Evolutionary conservation across 2,888 invertebrate species (phyloP).

Genomic region (Tipula lateralis): DNA sequence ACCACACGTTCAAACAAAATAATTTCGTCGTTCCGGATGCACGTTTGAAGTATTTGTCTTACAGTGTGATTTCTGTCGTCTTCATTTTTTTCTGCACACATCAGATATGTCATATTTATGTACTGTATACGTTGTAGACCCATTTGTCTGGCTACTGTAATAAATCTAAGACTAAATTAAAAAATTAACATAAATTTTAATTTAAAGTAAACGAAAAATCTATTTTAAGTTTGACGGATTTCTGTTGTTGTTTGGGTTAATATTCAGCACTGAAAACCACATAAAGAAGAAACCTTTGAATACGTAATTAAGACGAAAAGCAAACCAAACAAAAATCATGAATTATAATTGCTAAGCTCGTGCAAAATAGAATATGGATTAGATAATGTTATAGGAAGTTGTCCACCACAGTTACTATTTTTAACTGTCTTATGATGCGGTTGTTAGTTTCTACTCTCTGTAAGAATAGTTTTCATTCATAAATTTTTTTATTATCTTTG

Average conservation of each 20-base stretch:
- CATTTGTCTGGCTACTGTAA: background rate
- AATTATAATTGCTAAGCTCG: background rate
- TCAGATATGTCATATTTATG: background rate
- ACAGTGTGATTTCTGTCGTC: too few relatives aligned
- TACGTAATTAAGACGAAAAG: background rate
- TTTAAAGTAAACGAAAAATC: background rate
- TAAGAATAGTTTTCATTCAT: background rate
- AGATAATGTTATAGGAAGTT: background rate
- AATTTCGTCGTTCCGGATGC: too few relatives aligned
- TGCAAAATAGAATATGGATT: background rate
- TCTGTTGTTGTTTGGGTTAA: background rate
- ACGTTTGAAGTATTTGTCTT: too few relatives aligned
- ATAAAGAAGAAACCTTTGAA: background rate
- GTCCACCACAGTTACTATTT: background rate
- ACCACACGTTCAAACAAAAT: too few relatives aligned
- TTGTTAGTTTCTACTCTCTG: background rate
- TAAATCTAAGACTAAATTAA: background rate
- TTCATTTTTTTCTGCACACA: too few relatives aligned
- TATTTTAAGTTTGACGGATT: slow-evolving; percentile 24
- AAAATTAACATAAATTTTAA: slow-evolving; percentile 6
- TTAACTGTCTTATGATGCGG: background rate
- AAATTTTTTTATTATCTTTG: background rate
- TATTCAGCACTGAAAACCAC: background rate
- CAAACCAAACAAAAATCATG: background rate
- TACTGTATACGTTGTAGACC: background rate